A percentile compares a stretch with the other conserved stretches of the same genome.
These are phyloP conservation scores for Hafferia zeledoni DNA, from an alignment of 2,797 vertebrate genomes.

Conservation along the genomic window DNA sequence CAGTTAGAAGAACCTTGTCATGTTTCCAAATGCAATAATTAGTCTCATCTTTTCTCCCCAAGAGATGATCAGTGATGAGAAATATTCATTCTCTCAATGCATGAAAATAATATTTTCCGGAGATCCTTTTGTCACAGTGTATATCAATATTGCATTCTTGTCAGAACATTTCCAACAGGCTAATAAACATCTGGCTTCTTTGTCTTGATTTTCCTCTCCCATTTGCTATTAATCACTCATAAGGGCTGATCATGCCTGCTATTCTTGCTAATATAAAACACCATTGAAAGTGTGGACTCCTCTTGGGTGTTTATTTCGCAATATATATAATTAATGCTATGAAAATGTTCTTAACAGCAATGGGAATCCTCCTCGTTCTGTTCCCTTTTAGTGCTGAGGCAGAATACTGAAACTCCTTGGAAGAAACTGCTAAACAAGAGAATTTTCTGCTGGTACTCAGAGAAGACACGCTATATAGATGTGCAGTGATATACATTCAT, in stretches of 20 bases:
- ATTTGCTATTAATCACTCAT: neutral
- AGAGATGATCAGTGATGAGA: neutral
- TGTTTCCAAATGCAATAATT: neutral
- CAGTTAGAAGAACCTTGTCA: neutral
- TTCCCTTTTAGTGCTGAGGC: neutral
- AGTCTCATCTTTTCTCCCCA: neutral
- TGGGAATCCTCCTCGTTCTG: neutral
- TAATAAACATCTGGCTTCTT: neutral
- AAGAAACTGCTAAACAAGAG: neutral
- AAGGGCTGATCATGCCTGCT: neutral
- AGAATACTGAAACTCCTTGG: neutral
- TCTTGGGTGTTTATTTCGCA: neutral
- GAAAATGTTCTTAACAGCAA: neutral
- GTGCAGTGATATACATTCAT: neutral
- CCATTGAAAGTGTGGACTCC: neutral
- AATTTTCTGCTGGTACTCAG: neutral
- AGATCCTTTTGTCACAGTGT: neutral
- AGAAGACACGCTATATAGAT: neutral
- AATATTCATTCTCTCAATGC: neutral
- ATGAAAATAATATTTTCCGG: neutral
- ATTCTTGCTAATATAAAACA: neutral
- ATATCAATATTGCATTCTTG: neutral
- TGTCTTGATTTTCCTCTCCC: neutral
- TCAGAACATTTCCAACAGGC: neutral
- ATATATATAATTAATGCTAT: neutral